Conservation (phyloP, 2,113 vertebrate species). For the Archocentrus centrarchus region DNA sequence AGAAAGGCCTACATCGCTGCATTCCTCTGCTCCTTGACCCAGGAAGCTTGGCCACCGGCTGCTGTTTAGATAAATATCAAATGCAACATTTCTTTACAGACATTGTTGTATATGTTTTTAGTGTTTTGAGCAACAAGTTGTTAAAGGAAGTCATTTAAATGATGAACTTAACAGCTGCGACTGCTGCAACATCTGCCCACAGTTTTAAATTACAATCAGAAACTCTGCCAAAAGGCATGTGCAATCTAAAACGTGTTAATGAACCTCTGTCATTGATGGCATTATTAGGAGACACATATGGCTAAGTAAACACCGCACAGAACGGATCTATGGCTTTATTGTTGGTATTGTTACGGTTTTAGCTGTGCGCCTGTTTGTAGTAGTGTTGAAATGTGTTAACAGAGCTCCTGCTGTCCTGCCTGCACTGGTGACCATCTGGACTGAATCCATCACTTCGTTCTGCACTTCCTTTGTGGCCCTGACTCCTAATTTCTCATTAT, state of each 20-base stretch:
- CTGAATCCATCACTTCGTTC: constrained; percentile 64
- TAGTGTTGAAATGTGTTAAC: constrained; percentile 51
- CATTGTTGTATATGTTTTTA: not conserved
- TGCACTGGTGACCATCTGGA: constrained; percentile 64
- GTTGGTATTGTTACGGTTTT: constrained; percentile 30
- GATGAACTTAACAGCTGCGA: not conserved
- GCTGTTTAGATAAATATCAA: not conserved
- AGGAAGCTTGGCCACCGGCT: not conserved
- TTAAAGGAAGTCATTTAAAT: not conserved
- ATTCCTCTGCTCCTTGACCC: constrained; percentile 22
- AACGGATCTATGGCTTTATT: constrained; percentile 4
- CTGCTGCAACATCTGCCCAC: not conserved
- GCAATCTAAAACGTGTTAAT: not conserved
- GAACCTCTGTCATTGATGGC: not conserved
- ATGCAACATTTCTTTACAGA: not conserved
- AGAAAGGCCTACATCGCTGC: constrained; percentile 43
- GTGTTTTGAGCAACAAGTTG: not conserved
- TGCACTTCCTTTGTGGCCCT: constrained; percentile 27
- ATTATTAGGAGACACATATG: constrained; percentile 16
- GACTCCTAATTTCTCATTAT: constrained; percentile 55
- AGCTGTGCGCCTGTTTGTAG: constrained; percentile 16
- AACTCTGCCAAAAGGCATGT: not conserved
- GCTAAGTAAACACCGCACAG: constrained; percentile 14
- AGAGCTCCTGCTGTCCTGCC: constrained; percentile 54
- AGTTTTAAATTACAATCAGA: constrained; percentile 4